Evolutionary conservation across 2,888 invertebrate genomes (phyloP).

Genomic region (Dusona sp.): DNA sequence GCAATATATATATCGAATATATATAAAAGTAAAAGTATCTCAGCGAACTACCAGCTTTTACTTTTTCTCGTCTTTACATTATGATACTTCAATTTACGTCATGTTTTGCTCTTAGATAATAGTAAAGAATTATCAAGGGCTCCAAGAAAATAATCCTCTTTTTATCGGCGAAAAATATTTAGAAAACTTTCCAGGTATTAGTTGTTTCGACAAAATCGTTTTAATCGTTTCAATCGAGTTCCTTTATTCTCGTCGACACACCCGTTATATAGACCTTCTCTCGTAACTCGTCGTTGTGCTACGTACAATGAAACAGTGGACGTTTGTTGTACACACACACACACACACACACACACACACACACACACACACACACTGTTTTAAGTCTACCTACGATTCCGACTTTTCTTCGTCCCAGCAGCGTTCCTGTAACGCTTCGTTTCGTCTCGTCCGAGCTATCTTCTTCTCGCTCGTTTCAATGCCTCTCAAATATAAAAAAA

Average conservation of each 20-base stretch:
- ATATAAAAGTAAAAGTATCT: too few relatives aligned
- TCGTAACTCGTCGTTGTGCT: constrained; percentile 72
- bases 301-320: constrained; percentile 80
- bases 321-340: constrained; percentile 74
- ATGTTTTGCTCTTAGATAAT: too few relatives aligned
- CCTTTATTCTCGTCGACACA: constrained; percentile 46
- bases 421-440: constrained; percentile 66
- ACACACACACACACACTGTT: constrained; percentile 71
- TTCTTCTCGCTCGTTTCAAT: constrained; percentile 44
- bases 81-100: too few relatives aligned
- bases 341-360: constrained; percentile 60
- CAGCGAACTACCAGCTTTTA: too few relatives aligned
- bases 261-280: constrained; percentile 61
- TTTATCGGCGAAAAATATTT: neutral
- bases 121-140: too few relatives aligned
- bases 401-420: constrained; percentile 76
- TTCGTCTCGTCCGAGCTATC: constrained; percentile 60
- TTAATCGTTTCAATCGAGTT: neutral
- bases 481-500: neutral
- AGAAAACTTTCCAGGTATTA: neutral
- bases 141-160: too few relatives aligned
- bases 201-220: neutral
- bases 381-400: constrained; percentile 74
- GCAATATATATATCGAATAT: too few relatives aligned
- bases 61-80: too few relatives aligned